Evolutionary conservation across 2,113 vertebrate genomes (phyloP), one percentile per base, ranked within the genome.

Genomic region (Otolemur garnettii): DNA sequence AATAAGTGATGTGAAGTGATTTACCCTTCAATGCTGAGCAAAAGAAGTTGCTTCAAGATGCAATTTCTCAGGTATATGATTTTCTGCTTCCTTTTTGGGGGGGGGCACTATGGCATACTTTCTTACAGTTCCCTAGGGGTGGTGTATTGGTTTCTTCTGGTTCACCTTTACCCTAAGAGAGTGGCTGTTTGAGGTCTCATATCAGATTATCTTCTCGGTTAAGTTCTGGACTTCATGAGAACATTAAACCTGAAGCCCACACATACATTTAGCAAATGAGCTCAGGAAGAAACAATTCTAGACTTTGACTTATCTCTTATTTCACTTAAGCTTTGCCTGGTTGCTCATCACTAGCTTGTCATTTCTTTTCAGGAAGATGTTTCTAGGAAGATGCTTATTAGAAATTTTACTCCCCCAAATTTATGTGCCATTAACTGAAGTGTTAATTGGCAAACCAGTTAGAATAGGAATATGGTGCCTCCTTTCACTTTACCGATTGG

Each of bases 361-460:
- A 21, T 21, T 60, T 89, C 50, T 78, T 95, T 89, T 59, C 60
- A 77, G 68, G 59, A 87, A 66, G 75, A 66, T 72, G 66, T 62
- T 71, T 78, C 62, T 42, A 74, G 68, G 57, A 59, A 92, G 53
- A 77, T 88, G 55, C 59, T 81, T 87, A 59, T 18, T 21, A 71
- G 85, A 78, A 89, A 84, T 17, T 71, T 59, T 42, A 71, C 17
- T 83, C 7, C 26, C 5, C 26, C 17, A 64, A 85, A 92, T 26
- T 60, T 71, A 62, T 6, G 9, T 60, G 33, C 26, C 62, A 64
- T 64, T 4, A 64, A 28, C 35, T 85, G 33, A 84, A 33, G 78
- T 72, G n/a, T 64, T 71, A n/a, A 64, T n/a, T 62, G 42, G 42
- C 11, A 72, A 81, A 81, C 33, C 64, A 80, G 68, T 91, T 75